Conservation (phyloP, 2,888 invertebrate genomes). For the Campaea margaritaria region DNA sequence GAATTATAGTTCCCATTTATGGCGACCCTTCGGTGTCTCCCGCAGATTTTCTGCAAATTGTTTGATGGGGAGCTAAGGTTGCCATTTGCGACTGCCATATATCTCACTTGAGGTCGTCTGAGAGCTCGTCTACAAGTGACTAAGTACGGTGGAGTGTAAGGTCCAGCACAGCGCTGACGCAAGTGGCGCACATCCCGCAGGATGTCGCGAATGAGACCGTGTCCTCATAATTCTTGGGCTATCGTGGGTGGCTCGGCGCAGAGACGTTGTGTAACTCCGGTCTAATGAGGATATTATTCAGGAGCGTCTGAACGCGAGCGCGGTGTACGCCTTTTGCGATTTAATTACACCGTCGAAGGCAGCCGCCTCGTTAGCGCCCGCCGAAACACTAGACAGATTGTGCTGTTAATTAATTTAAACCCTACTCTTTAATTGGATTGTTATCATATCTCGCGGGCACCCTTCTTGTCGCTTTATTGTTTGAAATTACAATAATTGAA, state of each 20-base stretch:
- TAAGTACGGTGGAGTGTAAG: conserved; percentile 63
- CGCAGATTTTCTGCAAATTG: conserved; percentile 46
- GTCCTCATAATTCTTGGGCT: conserved; percentile 78
- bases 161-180: conserved; percentile 73
- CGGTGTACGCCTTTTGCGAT: conserved; percentile 57
- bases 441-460: conserved; percentile 39
- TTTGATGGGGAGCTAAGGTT: conserved; percentile 52
- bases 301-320: conserved; percentile 61
- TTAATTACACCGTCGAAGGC: conserved; percentile 66
- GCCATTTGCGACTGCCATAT: conserved; percentile 59
- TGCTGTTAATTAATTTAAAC: conserved; percentile 57
- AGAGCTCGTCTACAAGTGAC: conserved; percentile 70
- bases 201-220: conserved; percentile 83
- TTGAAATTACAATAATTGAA: conserved; percentile 15
- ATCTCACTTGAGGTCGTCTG: conserved; percentile 71
- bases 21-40: conserved; percentile 18
- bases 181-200: conserved; percentile 80
- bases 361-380: conserved; percentile 63
- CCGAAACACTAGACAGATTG: conserved; percentile 63
- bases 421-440: conserved; percentile 50
- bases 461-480: conserved; percentile 18
- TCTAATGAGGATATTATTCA: conserved; percentile 80
- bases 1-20: no score
- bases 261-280: conserved; percentile 70
- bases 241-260: conserved; percentile 72